A percentile compares a stretch with the other conserved stretches of the same genome.
Evolutionary conservation across 1,140 invertebrate genomes (phyloP).

Genomic region (Psix sp.): DNA sequence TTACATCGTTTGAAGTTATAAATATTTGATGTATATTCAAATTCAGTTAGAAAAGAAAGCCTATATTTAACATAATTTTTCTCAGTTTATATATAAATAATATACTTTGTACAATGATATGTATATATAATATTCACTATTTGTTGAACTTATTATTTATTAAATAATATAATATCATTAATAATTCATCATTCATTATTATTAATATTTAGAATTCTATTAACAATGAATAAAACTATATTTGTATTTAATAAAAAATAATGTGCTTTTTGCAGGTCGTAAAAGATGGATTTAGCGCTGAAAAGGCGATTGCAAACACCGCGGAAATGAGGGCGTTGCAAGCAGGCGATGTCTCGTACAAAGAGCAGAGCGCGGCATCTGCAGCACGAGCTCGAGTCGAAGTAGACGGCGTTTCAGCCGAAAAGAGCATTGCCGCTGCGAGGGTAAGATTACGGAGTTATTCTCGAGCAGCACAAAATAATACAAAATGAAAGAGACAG

Average conservation of each 20-base stretch:
- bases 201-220: no score
- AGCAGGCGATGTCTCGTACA: conserved; percentile 87
- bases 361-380: conserved; percentile 82
- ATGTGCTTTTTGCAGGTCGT: conserved; percentile 77
- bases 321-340: conserved; percentile 88
- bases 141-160: no score
- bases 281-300: conserved; percentile 89
- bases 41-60: no score
- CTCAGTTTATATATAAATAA: no score
- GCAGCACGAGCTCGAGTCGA: conserved; percentile 82
- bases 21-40: no score
- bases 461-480: conserved; percentile 18
- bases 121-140: no score
- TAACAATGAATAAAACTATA: conserved; percentile 2
- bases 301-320: conserved; percentile 85
- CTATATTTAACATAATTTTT: no score
- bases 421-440: conserved; percentile 84
- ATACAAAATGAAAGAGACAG: conserved; percentile 12
- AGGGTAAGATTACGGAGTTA: conserved; percentile 78
- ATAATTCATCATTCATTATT: no score
- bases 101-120: no score
- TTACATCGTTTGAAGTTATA: no score
- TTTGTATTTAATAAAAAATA: neutral
- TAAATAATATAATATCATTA: no score
- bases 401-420: conserved; percentile 85